Conservation (phyloP, 2,888 invertebrate genomes). For the Rugalucina vietnamica region DNA sequence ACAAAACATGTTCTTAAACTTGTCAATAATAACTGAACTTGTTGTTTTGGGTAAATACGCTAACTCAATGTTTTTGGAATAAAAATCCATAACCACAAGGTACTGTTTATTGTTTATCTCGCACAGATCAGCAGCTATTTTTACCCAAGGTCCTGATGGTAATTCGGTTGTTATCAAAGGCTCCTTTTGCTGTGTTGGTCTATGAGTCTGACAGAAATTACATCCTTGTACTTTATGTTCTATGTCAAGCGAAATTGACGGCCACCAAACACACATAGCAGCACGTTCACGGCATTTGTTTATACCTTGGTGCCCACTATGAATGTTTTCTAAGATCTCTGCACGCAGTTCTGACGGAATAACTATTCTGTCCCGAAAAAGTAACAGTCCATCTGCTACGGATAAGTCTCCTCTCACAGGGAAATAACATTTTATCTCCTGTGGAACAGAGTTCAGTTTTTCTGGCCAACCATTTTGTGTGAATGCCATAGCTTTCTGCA, state of each 20-base stretch:
- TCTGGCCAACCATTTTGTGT: conserved; percentile 51
- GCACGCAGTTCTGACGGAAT: conserved; percentile 25
- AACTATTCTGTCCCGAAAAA: conserved; percentile 31
- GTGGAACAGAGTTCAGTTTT: background rate
- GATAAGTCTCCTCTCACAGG: conserved; percentile 27
- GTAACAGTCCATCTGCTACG: conserved; percentile 34
- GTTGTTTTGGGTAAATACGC: background rate
- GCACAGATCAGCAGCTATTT: conserved; percentile 3
- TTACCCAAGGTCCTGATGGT: conserved; percentile 10
- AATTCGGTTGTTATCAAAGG: conserved; percentile 8
- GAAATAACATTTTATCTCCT: conserved; percentile 26
- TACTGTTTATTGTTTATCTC: background rate
- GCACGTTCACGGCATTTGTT: background rate
- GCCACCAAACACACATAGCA: conserved; percentile 17
- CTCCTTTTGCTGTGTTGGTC: conserved; percentile 4
- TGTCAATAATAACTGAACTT: background rate
- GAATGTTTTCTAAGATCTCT: conserved; percentile 45
- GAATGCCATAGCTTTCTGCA: conserved; percentile 18
- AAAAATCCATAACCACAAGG: conserved; percentile 6
- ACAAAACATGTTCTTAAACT: conserved; percentile 7
- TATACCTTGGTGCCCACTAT: conserved; percentile 19
- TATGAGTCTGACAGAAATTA: background rate
- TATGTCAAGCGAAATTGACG: background rate
- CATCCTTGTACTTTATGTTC: background rate
- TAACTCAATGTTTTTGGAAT: background rate